Evolutionary conservation across 2,797 vertebrate genomes (phyloP).

Genomic region (Streptopelia turtur): DNA sequence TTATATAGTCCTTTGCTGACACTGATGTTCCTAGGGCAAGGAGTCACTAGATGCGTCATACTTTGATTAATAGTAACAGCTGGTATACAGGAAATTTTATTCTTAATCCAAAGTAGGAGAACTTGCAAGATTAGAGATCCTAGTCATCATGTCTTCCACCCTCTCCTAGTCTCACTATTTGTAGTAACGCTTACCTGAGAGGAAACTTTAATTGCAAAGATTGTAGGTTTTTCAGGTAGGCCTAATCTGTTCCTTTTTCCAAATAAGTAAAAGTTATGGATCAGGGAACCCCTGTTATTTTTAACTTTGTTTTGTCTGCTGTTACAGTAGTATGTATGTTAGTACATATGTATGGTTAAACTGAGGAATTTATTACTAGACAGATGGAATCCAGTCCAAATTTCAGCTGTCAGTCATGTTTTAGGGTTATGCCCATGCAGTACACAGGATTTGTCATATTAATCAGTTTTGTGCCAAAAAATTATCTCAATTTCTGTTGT

Average conservation of each 20-base stretch:
- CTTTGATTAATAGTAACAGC: neutral
- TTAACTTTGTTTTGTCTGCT: neutral
- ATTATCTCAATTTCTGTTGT: neutral
- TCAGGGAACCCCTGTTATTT: neutral
- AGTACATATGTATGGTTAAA: neutral
- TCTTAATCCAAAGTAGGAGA: too few species aligned
- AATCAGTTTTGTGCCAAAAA: neutral
- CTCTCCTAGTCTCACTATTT: too few species aligned
- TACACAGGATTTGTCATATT: neutral
- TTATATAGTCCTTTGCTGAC: neutral
- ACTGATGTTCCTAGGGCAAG: neutral
- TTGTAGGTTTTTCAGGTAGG: neutral
- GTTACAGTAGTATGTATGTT: rapidly evolving
- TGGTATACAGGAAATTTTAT: neutral
- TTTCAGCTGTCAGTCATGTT: neutral
- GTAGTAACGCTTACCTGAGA: too few species aligned
- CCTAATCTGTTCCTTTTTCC: neutral
- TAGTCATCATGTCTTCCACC: too few species aligned
- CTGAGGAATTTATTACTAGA: neutral
- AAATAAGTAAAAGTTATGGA: neutral
- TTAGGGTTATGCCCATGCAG: neutral
- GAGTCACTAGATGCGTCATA: neutral
- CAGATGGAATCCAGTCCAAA: neutral
- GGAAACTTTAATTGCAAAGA: too few species aligned
- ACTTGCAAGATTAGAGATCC: too few species aligned